Evolutionary conservation across 2,888 invertebrate genomes (phyloP).

Genomic region (Thalpophila matura): DNA sequence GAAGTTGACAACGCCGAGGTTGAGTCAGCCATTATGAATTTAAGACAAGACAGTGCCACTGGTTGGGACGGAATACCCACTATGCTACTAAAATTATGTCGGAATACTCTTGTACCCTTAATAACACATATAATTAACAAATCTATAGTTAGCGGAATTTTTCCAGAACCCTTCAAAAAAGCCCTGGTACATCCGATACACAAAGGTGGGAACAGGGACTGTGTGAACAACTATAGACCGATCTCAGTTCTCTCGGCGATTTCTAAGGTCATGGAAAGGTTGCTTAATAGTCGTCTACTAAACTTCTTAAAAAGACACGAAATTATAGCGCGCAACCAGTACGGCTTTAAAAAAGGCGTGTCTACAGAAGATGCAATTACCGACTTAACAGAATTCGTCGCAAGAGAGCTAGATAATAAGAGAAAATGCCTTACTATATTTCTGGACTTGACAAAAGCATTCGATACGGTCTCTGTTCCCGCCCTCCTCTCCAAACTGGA

Average conservation of each 20-base stretch:
- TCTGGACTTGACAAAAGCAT: neutral
- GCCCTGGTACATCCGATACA: constrained; percentile 3
- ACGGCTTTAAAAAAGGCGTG: constrained; percentile 1
- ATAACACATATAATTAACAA: constrained; percentile 8
- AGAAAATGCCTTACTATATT: neutral
- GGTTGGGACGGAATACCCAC: constrained; percentile 15
- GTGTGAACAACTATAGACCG: constrained; percentile 5
- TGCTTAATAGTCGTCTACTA: too few relatives aligned
- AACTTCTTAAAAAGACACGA: too few relatives aligned
- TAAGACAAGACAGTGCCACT: constrained; percentile 9
- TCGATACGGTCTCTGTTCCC: too few relatives aligned
- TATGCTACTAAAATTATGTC: neutral
- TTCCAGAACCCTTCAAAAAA: constrained; percentile 19
- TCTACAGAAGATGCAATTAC: neutral
- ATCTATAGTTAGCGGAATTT: constrained; percentile 5
- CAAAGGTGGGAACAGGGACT: constrained; percentile 1
- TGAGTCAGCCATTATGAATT: constrained; percentile 1
- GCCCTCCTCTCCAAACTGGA: constrained; percentile 1
- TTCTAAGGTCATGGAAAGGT: too few relatives aligned
- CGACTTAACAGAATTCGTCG: neutral
- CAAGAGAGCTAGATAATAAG: constrained; percentile 1
- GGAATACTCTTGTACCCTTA: neutral
- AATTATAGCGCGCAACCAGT: too few relatives aligned
- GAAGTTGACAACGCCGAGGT: constrained; percentile 1
- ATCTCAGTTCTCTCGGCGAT: too few relatives aligned